A percentile compares a stretch with the other conserved stretches of the same genome.
Conservation (phyloP, 2,888 invertebrate species). For the Caenorhabditis sp. region DNA sequence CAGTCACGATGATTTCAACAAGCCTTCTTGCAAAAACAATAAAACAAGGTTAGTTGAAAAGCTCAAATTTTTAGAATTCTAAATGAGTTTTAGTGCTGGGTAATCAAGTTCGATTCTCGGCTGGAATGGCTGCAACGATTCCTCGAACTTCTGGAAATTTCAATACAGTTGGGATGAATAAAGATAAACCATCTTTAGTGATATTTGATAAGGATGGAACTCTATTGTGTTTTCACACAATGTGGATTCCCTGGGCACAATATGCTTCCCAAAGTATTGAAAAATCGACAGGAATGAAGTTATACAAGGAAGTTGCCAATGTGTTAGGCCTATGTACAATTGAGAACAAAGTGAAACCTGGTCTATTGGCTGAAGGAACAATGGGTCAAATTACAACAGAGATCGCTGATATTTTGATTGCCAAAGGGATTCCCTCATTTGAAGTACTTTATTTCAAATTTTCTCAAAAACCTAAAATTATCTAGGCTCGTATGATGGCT, state of each 20-base stretch:
- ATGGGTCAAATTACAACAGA: conserved; percentile 70
- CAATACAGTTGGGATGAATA: conserved; percentile 11
- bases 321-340: conserved; percentile 44
- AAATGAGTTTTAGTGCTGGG: not conserved
- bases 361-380: conserved; percentile 72
- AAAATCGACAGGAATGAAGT: conserved; percentile 20
- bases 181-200: conserved; percentile 63
- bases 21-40: not conserved
- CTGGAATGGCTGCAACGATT: conserved; percentile 4
- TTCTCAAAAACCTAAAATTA: not conserved
- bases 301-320: conserved; percentile 35
- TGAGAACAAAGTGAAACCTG: conserved; percentile 69
- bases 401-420: conserved; percentile 69
- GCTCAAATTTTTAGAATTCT: not conserved
- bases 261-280: conserved; percentile 59
- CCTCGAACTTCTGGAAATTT: conserved; percentile 21
- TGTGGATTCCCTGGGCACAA: conserved; percentile 73
- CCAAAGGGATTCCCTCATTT: conserved; percentile 54
- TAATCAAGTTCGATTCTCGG: conserved; percentile 14
- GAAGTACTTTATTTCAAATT: conserved; percentile 7
- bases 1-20: no score
- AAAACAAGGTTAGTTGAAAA: not conserved
- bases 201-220: conserved; percentile 74
- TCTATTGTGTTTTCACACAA: conserved; percentile 73
- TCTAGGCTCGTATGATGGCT: conserved; percentile 18